Evolutionary conservation across 1,140 invertebrate genomes (phyloP).

Genomic region (Agrilus planipennis): DNA sequence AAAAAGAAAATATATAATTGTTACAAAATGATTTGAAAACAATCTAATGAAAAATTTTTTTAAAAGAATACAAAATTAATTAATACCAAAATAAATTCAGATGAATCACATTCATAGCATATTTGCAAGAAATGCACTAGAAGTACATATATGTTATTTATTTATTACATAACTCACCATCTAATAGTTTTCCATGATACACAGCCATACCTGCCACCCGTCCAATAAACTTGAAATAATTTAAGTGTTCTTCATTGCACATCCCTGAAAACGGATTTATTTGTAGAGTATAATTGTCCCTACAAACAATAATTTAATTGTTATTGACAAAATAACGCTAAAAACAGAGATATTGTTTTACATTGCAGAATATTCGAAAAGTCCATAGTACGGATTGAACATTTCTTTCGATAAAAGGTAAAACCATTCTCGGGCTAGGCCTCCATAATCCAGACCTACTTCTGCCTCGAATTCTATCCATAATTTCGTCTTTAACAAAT

Average conservation of each 20-base stretch:
- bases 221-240: slow-evolving; percentile 98
- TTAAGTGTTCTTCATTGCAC: slow-evolving; percentile 94
- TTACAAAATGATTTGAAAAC: too few relatives aligned
- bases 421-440: slow-evolving; percentile 95
- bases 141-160: slow-evolving; percentile 7
- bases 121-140: too few relatives aligned
- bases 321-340: neutral
- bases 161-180: slow-evolving; percentile 48
- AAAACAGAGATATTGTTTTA: slow-evolving; percentile 38
- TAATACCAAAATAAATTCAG: too few relatives aligned
- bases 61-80: too few relatives aligned
- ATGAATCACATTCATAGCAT: too few relatives aligned
- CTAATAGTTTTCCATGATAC: slow-evolving; percentile 94
- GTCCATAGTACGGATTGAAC: slow-evolving; percentile 98
- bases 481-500: slow-evolving; percentile 89
- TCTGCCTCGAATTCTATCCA: slow-evolving; percentile 99
- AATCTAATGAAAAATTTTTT: too few relatives aligned
- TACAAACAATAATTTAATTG: slow-evolving; percentile 31
- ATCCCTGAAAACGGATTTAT: slow-evolving; percentile 96
- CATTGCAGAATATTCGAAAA: slow-evolving; percentile 99
- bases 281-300: slow-evolving; percentile 97
- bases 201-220: slow-evolving; percentile 97
- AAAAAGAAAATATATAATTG: slow-evolving; percentile 31
- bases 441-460: slow-evolving; percentile 95
- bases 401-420: slow-evolving; percentile 97